phyloP scores from a whole-genome alignment of 2,113 vertebrate species.

The Gavia stellata region DNA sequence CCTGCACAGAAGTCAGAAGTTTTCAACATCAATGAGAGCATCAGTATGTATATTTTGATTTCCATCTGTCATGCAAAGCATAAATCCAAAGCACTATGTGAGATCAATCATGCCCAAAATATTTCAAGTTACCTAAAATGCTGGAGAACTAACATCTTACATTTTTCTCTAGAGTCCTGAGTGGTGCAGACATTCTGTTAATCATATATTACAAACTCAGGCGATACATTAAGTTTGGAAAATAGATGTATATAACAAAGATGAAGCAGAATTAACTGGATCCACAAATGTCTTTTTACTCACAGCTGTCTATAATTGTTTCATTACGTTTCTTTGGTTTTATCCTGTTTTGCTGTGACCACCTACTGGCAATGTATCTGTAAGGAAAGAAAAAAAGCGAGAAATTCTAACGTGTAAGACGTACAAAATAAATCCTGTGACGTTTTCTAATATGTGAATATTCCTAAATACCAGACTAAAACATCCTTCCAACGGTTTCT shows the following conservation, averaged over 20 bases:
- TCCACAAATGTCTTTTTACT: conserved; percentile 35
- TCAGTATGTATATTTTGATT: not conserved
- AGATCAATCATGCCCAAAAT: not conserved
- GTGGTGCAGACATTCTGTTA: not conserved
- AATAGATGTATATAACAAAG: conserved; percentile 32
- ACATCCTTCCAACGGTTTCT: conserved; percentile 25
- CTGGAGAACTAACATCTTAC: not conserved
- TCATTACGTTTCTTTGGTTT: conserved; percentile 37
- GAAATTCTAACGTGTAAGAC: not conserved
- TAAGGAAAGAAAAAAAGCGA: not conserved
- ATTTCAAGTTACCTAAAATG: not conserved
- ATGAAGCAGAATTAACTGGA: conserved; percentile 46
- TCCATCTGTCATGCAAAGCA: not conserved
- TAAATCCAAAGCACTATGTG: not conserved
- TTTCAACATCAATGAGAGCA: not conserved
- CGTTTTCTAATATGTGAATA: conserved; percentile 27
- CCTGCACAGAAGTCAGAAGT: not conserved
- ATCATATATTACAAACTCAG: not conserved
- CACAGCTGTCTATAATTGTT: conserved; percentile 43
- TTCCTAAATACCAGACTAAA: conserved; percentile 61
- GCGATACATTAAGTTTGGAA: not conserved
- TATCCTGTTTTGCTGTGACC: conserved; percentile 19
- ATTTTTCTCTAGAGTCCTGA: not conserved
- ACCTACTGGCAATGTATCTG: not conserved
- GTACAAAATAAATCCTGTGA: conserved; percentile 43